A percentile compares a stretch with the other conserved stretches of the same genome.
These are phyloP conservation scores for Parauchenoglanis ngamensis DNA, from an alignment of 2,797 vertebrate species.

Conservation along the genomic window DNA sequence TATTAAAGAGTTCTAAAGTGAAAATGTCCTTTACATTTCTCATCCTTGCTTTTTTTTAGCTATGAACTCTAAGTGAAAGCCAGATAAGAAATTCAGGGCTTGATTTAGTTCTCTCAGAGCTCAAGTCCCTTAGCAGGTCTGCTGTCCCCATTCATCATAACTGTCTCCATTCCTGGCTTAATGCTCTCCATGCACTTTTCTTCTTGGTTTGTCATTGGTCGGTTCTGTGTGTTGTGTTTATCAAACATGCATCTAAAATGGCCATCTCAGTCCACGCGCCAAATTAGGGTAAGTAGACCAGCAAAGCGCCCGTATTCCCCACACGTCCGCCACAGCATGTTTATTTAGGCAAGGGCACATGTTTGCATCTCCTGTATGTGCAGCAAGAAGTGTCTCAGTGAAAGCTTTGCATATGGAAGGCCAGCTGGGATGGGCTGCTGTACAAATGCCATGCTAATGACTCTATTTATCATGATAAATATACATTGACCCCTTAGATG, in stretches of 20 bases:
- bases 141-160: slow-evolving; percentile 51
- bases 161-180: slow-evolving; percentile 60
- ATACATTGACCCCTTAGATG: slow-evolving; percentile 49
- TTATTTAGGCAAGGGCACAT: slow-evolving; percentile 61
- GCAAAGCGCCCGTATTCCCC: slow-evolving; percentile 56
- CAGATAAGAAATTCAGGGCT: slow-evolving; percentile 44
- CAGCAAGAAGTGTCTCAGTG: slow-evolving; percentile 39
- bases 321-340: slow-evolving; percentile 59
- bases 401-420: slow-evolving; percentile 59
- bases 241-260: slow-evolving; percentile 74
- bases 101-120: slow-evolving; percentile 42
- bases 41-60: not conserved
- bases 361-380: slow-evolving; percentile 59
- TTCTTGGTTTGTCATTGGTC: slow-evolving; percentile 74
- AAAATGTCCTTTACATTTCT: slow-evolving; percentile 18
- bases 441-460: slow-evolving; percentile 61
- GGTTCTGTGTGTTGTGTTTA: slow-evolving; percentile 83
- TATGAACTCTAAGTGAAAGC: slow-evolving; percentile 24
- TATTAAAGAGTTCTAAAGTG: not conserved
- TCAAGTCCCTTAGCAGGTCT: slow-evolving; percentile 39
- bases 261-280: slow-evolving; percentile 80
- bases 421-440: slow-evolving; percentile 58
- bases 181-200: slow-evolving; percentile 63
- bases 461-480: slow-evolving; percentile 61
- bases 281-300: slow-evolving; percentile 82